Conservation (phyloP, 2,113 vertebrate species). For the Centropus bengalensis region DNA sequence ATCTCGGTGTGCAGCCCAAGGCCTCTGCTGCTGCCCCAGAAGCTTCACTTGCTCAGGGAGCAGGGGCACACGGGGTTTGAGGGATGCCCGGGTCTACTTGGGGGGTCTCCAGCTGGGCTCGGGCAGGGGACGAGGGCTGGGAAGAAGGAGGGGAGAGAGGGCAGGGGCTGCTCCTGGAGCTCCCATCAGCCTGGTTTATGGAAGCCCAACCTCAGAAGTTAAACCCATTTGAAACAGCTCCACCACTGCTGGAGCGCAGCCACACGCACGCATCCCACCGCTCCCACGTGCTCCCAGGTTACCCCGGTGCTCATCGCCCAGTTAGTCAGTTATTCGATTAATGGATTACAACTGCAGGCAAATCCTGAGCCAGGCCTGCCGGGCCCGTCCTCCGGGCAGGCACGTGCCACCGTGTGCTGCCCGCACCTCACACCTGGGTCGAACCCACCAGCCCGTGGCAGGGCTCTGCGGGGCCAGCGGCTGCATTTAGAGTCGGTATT, state of each 20-base stretch:
- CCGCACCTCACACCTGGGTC: neutral
- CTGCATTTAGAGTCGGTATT: neutral
- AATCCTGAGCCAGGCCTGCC: neutral
- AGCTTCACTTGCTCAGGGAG: rapidly evolving
- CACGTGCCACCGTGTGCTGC: neutral
- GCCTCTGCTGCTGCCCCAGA: neutral
- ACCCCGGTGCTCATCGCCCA: neutral
- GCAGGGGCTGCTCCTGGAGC: neutral
- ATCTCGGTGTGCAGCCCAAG: neutral
- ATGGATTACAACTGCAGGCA: constrained; percentile 44
- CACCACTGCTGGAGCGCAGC: neutral
- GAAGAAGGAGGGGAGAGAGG: neutral
- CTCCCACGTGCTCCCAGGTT: neutral
- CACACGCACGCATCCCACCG: neutral
- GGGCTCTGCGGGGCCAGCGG: neutral
- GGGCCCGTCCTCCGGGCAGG: neutral
- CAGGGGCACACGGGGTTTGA: neutral
- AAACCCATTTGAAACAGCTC: neutral
- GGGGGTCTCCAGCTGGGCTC: neutral
- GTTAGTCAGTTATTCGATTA: constrained; percentile 75
- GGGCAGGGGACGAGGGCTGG: neutral
- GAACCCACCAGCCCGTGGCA: rapidly evolving
- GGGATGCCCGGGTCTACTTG: neutral
- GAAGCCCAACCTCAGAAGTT: neutral
- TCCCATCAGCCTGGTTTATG: neutral